A percentile compares a stretch with the other conserved stretches of the same genome.
Conservation (phyloP, 2,888 invertebrate species). For the Cactoblastis cactorum region DNA sequence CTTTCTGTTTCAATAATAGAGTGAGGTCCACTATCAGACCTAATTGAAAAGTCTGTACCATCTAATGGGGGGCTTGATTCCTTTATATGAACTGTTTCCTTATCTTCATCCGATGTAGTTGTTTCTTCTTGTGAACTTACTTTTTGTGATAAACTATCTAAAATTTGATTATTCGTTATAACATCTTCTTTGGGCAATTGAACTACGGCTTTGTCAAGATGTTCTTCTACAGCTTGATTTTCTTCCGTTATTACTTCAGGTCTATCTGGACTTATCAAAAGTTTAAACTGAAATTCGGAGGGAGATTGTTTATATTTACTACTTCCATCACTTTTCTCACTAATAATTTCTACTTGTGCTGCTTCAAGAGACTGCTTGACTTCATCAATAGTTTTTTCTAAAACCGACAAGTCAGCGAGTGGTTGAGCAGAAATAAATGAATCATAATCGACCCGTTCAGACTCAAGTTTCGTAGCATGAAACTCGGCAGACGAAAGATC, state of each 20-base stretch:
- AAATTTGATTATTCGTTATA: conserved; percentile 55
- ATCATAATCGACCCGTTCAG: conserved; percentile 72
- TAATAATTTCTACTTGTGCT: conserved; percentile 84
- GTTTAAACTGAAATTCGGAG: conserved; percentile 85
- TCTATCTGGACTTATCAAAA: conserved; percentile 74
- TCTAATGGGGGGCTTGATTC: conserved; percentile 67
- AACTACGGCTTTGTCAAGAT: conserved; percentile 39
- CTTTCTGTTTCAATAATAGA: conserved; percentile 75
- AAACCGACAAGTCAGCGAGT: conserved; percentile 76
- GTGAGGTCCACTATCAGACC: conserved; percentile 73
- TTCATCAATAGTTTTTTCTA: conserved; percentile 85
- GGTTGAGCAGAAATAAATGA: conserved; percentile 73
- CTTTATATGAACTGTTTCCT: conserved; percentile 63
- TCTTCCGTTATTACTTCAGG: conserved; percentile 81
- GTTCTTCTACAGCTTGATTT: conserved; percentile 68
- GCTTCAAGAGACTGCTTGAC: conserved; percentile 85
- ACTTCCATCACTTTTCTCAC: conserved; percentile 81
- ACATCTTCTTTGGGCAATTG: conserved; percentile 43
- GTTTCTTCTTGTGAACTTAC: conserved; percentile 65
- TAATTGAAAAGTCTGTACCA: conserved; percentile 54
- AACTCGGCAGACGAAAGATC: conserved; percentile 83
- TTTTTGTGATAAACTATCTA: conserved; percentile 60
- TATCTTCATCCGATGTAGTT: conserved; percentile 78
- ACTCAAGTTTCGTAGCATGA: conserved; percentile 74
- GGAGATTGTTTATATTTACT: conserved; percentile 85